Percentiles rank a stretch among this genome's conserved stretches.
Conservation (phyloP, 1,140 invertebrate species). For the Dufourea novaeangliae region DNA sequence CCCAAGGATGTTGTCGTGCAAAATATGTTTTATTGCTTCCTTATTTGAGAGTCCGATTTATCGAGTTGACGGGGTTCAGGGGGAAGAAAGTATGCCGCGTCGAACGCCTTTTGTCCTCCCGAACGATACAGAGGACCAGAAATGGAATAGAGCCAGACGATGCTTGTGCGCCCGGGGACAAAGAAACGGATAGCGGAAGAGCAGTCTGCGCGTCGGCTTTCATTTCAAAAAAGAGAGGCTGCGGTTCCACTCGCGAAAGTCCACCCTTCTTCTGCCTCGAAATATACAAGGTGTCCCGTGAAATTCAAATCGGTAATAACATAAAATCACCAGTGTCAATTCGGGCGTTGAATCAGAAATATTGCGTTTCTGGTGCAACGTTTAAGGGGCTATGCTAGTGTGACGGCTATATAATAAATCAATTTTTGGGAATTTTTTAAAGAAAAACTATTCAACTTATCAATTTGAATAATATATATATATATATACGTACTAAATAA, state of each 20-base stretch:
- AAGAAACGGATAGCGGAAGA: conserved; percentile 33
- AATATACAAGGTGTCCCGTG: not conserved
- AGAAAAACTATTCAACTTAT: no score
- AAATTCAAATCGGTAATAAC: no score
- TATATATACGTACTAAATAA: no score
- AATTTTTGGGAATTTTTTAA: no score
- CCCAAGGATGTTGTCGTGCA: no score
- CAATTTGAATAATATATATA: no score
- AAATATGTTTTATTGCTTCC: not conserved
- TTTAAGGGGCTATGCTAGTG: no score
- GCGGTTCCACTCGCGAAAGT: not conserved
- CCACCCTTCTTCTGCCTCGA: not conserved
- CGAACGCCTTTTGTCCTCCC: conserved; percentile 10
- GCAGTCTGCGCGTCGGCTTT: conserved; percentile 28
- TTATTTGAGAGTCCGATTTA: not conserved
- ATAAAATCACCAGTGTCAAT: no score
- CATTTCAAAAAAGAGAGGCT: conserved; percentile 18
- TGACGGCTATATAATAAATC: no score
- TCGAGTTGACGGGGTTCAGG: not conserved
- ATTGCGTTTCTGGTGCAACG: no score
- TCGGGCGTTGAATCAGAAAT: no score
- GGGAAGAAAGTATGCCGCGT: conserved; percentile 6
- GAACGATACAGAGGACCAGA: conserved; percentile 11
- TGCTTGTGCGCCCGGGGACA: conserved; percentile 22
- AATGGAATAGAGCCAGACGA: conserved; percentile 26